Conservation (phyloP, 2,888 invertebrate genomes). For the Polyommatus icarus region DNA sequence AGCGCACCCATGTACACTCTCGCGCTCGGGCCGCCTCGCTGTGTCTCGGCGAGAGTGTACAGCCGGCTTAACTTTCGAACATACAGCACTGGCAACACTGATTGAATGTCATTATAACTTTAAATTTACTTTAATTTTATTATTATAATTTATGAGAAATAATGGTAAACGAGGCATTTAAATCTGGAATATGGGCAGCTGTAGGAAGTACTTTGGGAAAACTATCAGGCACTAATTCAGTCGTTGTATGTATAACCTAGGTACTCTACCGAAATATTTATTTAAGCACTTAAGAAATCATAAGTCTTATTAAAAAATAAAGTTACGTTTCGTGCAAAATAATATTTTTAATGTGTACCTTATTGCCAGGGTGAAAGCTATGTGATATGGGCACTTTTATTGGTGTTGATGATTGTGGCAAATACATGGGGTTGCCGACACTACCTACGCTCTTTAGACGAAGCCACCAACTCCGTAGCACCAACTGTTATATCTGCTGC, state of each 20-base stretch:
- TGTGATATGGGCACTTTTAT: constrained; percentile 55
- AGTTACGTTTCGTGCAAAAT: not conserved
- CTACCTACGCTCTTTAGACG: constrained; percentile 82
- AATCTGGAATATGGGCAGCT: constrained; percentile 82
- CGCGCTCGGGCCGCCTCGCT: too few relatives aligned
- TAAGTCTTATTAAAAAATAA: not conserved
- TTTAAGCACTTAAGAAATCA: not conserved
- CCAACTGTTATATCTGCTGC: constrained; percentile 83
- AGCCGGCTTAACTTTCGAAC: too few relatives aligned
- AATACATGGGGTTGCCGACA: constrained; percentile 83
- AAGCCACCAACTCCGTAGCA: constrained; percentile 79
- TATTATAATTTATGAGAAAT: constrained; percentile 31
- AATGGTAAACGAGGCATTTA: constrained; percentile 75
- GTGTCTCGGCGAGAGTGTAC: too few relatives aligned
- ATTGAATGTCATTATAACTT: too few relatives aligned
- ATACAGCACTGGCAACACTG: too few relatives aligned
- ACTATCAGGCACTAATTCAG: constrained; percentile 72
- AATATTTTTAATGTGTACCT: not conserved
- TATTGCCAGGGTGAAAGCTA: constrained; percentile 62
- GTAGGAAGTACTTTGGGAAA: constrained; percentile 84
- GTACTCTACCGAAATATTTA: not conserved
- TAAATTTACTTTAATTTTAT: too few relatives aligned
- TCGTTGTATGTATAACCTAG: constrained; percentile 57
- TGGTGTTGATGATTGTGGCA: constrained; percentile 77
- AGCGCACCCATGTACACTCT: too few relatives aligned